A percentile compares a stretch with the other conserved stretches of the same genome.
phyloP scores from a whole-genome alignment of 2,888 invertebrate species.

The Meganola albula region DNA sequence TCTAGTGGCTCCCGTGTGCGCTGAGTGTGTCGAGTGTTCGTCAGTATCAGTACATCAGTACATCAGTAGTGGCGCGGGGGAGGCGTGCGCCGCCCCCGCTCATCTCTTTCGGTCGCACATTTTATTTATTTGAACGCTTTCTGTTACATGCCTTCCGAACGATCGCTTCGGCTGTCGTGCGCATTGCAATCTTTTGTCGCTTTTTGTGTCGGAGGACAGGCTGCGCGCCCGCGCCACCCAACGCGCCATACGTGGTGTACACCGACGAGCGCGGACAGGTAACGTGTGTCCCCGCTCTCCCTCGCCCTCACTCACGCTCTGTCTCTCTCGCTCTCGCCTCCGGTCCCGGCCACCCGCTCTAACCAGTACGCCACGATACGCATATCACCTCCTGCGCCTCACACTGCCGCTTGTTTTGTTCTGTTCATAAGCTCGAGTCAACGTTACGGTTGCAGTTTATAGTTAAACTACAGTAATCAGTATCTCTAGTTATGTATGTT shows the following conservation, averaged over 20 bases:
- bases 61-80: conserved; percentile 58
- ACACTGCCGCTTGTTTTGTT: conserved; percentile 40
- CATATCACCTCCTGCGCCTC: conserved; percentile 46
- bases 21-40: conserved; percentile 70
- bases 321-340: not conserved
- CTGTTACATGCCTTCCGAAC: conserved; percentile 78
- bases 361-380: conserved; percentile 43
- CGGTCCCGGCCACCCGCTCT: conserved; percentile 36
- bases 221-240: conserved; percentile 90
- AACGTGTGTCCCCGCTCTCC: conserved; percentile 69
- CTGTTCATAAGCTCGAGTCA: conserved; percentile 38
- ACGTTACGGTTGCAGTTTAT: conserved; percentile 14
- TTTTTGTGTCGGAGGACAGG: conserved; percentile 71
- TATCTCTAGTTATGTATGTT: conserved; percentile 25
- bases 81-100: conserved; percentile 53
- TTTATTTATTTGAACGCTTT: conserved; percentile 75
- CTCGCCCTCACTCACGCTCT: conserved; percentile 1
- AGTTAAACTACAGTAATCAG: conserved; percentile 13
- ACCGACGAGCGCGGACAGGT: conserved; percentile 98
- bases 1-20: conserved; percentile 72
- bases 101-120: conserved; percentile 63
- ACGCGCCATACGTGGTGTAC: conserved; percentile 96
- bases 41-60: too few relatives aligned
- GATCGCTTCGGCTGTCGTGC: conserved; percentile 75
- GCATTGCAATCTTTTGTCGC: conserved; percentile 72